Evolutionary conservation across 2,113 vertebrate species (phyloP).

Genomic region (Limnothrissa miodon): DNA sequence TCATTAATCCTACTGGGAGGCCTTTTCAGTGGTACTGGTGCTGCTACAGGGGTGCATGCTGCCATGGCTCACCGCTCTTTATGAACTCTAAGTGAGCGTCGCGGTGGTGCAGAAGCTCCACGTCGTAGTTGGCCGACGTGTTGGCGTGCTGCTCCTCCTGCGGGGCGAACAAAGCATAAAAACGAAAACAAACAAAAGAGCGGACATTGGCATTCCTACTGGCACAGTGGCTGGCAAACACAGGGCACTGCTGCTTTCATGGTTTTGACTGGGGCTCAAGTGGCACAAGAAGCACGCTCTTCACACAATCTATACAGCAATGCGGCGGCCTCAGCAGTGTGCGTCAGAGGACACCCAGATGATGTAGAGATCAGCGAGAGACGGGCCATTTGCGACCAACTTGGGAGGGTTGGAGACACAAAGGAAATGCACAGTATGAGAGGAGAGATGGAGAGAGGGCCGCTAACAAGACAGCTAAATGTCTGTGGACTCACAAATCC

Average conservation of each 20-base stretch:
- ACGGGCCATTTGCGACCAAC: background rate
- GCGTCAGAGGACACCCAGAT: background rate
- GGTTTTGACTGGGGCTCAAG: conserved; percentile 45
- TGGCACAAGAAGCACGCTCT: conserved; percentile 38
- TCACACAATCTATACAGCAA: conserved; percentile 7
- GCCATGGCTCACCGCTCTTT: conserved; percentile 88
- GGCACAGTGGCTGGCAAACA: background rate
- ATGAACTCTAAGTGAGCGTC: conserved; percentile 95
- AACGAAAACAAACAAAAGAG: conserved; percentile 49
- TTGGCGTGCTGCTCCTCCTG: conserved; percentile 99
- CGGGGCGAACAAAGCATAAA: conserved; percentile 52
- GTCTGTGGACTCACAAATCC: background rate
- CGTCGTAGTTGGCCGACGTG: conserved; percentile 97
- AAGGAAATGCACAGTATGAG: conserved; percentile 33
- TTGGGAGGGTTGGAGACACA: conserved; percentile 32
- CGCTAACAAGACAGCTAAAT: background rate
- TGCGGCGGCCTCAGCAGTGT: background rate
- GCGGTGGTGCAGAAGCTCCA: conserved; percentile 95
- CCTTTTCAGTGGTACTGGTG: too few relatives aligned
- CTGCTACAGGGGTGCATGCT: too few relatives aligned
- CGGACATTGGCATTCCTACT: background rate
- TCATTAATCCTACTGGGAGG: too few relatives aligned
- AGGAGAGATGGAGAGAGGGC: background rate
- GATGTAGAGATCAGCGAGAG: background rate
- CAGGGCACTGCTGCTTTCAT: conserved; percentile 69